A percentile compares a stretch with the other conserved stretches of the same genome.
These are phyloP conservation scores for Falco cherrug DNA, from an alignment of 2,797 vertebrate genomes.

Conservation along the genomic window DNA sequence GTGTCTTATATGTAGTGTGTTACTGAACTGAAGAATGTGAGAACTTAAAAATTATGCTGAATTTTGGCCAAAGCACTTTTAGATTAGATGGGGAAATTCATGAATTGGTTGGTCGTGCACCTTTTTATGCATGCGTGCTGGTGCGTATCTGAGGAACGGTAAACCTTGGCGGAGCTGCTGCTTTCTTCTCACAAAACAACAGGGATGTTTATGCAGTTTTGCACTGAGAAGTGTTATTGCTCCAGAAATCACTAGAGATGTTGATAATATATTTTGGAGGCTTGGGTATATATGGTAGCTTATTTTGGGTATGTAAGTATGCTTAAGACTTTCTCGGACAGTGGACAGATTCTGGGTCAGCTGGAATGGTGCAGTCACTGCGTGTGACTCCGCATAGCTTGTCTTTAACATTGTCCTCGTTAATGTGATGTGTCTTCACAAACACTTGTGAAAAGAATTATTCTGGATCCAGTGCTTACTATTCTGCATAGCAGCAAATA, in stretches of 20 bases:
- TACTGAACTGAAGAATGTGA: neutral
- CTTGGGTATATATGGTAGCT: neutral
- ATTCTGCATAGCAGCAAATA: neutral
- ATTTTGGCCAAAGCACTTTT: neutral
- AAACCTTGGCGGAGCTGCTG: neutral
- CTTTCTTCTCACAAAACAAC: neutral
- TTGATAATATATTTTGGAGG: neutral
- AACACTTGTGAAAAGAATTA: neutral
- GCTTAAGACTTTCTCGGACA: neutral
- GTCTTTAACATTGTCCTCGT: neutral
- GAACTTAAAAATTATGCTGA: neutral
- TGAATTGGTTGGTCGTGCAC: neutral
- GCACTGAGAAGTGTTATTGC: neutral
- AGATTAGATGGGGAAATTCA: neutral
- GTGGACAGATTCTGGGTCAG: neutral
- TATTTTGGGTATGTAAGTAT: neutral
- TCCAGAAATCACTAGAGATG: neutral
- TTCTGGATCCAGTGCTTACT: neutral
- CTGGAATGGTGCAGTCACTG: neutral
- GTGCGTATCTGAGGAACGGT: neutral
- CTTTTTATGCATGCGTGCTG: neutral
- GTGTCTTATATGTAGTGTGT: neutral
- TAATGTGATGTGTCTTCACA: neutral
- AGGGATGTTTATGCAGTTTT: neutral
- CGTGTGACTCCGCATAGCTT: accelerated